phyloP scores from a whole-genome alignment of 2,113 vertebrate genomes.

The Ginglymostoma cirratum region DNA sequence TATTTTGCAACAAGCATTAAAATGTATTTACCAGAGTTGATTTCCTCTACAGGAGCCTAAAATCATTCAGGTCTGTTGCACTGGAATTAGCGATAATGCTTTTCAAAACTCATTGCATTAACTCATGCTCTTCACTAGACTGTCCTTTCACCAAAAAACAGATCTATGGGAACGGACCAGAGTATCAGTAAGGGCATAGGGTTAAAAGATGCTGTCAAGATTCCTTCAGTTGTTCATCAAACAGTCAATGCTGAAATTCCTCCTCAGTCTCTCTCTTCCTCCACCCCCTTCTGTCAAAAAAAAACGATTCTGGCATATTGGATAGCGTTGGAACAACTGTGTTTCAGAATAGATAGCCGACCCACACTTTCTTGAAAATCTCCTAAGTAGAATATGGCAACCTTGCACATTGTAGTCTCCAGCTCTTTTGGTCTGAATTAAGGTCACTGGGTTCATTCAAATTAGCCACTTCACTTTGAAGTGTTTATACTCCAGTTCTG shows the following conservation, averaged over 20 bases:
- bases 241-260: conserved; percentile 8
- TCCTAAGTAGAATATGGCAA: background rate
- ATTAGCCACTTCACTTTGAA: background rate
- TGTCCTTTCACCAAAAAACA: background rate
- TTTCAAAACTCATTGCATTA: background rate
- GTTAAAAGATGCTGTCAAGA: conserved; percentile 36
- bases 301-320: background rate
- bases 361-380: background rate
- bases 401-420: background rate
- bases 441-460: conserved; percentile 29
- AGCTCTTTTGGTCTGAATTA: conserved; percentile 16
- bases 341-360: conserved; percentile 19
- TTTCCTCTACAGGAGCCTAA: background rate
- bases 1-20: background rate
- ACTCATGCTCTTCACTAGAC: conserved; percentile 5
- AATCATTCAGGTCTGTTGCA: background rate
- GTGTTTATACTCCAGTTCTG: background rate
- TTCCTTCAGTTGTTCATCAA: conserved; percentile 30
- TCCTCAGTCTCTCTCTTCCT: background rate
- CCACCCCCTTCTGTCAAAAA: background rate
- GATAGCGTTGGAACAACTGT: background rate
- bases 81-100: background rate
- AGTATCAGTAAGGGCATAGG: conserved; percentile 25
- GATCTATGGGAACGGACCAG: conserved; percentile 16
- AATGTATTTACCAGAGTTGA: conserved; percentile 1